These are phyloP conservation scores for Raja brachyura DNA, from an alignment of 2,113 vertebrate species.

Conservation along the genomic window DNA sequence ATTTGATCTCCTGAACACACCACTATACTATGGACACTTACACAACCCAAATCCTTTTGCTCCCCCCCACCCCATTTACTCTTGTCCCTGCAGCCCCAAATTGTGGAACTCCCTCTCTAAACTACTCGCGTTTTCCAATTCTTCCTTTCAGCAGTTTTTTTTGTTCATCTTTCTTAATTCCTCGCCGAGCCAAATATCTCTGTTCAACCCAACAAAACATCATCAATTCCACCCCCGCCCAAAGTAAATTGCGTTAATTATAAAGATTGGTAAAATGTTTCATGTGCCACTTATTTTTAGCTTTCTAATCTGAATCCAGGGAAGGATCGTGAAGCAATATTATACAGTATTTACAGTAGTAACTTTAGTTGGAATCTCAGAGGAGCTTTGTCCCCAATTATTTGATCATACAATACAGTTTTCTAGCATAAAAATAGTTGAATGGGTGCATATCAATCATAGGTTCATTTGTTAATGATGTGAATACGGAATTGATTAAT, in stretches of 20 bases:
- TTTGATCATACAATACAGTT: conserved; percentile 9
- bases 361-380: neutral
- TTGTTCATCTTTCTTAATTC: neutral
- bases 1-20: neutral
- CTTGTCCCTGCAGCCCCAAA: neutral
- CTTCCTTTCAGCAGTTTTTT: neutral
- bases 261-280: neutral
- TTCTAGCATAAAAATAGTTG: neutral
- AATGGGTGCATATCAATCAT: neutral
- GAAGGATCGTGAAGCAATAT: neutral
- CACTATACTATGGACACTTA: neutral
- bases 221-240: neutral
- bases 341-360: neutral
- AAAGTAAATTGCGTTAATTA: neutral
- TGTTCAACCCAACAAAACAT: neutral
- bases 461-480: neutral
- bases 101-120: neutral
- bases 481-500: neutral
- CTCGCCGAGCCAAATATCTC: neutral
- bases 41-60: neutral
- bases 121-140: neutral
- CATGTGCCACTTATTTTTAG: conserved; percentile 16
- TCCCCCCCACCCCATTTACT: neutral
- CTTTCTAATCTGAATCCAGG: neutral
- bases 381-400: neutral